phyloP scores from a whole-genome alignment of 2,797 vertebrate genomes.

The Lindbergichthys nudifrons region DNA sequence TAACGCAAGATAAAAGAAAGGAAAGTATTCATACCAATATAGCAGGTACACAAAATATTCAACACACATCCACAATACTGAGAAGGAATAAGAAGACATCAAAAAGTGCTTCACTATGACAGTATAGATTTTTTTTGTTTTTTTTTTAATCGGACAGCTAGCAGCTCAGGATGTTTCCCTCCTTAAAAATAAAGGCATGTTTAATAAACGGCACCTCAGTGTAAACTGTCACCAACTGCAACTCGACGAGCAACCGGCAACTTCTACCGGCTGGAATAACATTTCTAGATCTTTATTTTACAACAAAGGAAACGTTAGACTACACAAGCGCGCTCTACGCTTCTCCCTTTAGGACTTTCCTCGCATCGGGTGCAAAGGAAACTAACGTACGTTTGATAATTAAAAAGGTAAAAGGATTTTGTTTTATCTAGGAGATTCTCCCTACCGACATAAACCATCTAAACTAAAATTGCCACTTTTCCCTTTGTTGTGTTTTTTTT shows the following conservation, averaged over 20 bases:
- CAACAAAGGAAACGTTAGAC: slow-evolving; percentile 45
- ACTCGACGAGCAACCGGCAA: slow-evolving; percentile 35
- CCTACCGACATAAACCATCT: slow-evolving; percentile 55
- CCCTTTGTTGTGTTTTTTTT: slow-evolving; percentile 66
- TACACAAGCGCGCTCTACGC: slow-evolving; percentile 18
- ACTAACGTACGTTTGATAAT: slow-evolving; percentile 30
- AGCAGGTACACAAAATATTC: slow-evolving; percentile 67
- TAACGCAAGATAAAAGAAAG: slow-evolving; percentile 67
- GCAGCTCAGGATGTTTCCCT: slow-evolving; percentile 73
- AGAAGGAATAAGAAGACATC: slow-evolving; percentile 71
- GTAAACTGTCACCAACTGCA: slow-evolving; percentile 56
- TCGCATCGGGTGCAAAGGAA: slow-evolving; percentile 54
- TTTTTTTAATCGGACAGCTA: slow-evolving; percentile 62
- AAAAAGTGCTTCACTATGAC: slow-evolving; percentile 83
- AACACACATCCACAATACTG: slow-evolving; percentile 79
- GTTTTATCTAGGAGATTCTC: slow-evolving; percentile 48
- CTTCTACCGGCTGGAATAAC: slow-evolving; percentile 47
- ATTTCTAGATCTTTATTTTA: slow-evolving; percentile 51
- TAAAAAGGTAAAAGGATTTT: slow-evolving; percentile 34
- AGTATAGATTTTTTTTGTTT: slow-evolving; percentile 50
- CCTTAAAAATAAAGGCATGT: slow-evolving; percentile 51
- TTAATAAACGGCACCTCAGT: slow-evolving; percentile 55
- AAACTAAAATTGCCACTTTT: slow-evolving; percentile 80
- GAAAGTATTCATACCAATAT: slow-evolving; percentile 73
- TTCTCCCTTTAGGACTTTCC: slow-evolving; percentile 52